These are phyloP conservation scores for Quadroppia sp. DNA, from an alignment of 2,888 invertebrate species.

Conservation along the genomic window DNA sequence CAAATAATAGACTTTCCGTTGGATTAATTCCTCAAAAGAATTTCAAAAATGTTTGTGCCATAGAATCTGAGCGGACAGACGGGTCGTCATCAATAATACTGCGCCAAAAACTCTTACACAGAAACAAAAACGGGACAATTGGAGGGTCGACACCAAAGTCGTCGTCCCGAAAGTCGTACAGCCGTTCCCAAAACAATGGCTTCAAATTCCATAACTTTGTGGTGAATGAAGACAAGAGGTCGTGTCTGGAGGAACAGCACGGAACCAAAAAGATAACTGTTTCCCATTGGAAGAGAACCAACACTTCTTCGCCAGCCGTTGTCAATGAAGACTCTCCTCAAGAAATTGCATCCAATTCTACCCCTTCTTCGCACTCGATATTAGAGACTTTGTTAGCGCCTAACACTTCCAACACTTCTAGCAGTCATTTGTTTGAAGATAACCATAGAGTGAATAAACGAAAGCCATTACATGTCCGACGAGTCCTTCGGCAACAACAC, in stretches of 20 bases:
- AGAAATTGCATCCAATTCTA: not conserved
- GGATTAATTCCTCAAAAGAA: not conserved
- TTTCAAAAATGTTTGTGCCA: conserved; percentile 1
- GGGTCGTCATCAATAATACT: conserved; percentile 20
- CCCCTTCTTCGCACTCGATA: conserved; percentile 15
- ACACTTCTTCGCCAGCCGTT: not conserved
- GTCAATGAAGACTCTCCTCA: conserved; percentile 1
- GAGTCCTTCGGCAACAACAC: conserved; percentile 26
- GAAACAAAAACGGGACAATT: conserved; percentile 19
- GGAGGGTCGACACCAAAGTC: not conserved
- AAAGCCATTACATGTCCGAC: conserved; percentile 28
- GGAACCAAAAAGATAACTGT: conserved; percentile 49
- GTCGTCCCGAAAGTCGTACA: conserved; percentile 13
- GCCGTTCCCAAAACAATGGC: conserved; percentile 21
- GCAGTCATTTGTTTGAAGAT: not conserved
- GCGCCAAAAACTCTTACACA: conserved; percentile 19
- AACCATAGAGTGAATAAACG: conserved; percentile 20
- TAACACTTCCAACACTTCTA: conserved; percentile 9
- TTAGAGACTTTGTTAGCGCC: conserved; percentile 26
- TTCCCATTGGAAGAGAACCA: conserved; percentile 45
- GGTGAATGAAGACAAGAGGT: conserved; percentile 37
- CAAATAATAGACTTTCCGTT: conserved; percentile 15
- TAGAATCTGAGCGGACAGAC: not conserved
- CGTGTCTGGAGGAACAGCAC: conserved; percentile 47
- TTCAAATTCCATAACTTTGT: conserved; percentile 43